Conservation (phyloP, 35 echinoderm and acorn worm species). For the Chiridota heheva region DNA sequence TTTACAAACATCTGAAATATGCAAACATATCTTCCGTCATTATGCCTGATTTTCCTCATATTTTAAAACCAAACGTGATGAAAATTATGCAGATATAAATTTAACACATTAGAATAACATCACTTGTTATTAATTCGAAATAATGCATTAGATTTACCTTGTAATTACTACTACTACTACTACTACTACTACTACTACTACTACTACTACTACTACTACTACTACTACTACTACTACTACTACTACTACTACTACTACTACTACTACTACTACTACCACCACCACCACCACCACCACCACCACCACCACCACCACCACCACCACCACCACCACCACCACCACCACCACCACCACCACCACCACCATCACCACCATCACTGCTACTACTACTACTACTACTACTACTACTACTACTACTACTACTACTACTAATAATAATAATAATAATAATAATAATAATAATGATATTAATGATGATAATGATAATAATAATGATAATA, state of each 20-base stretch:
- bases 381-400: slow-evolving; percentile 8
- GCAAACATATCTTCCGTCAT: too few species aligned
- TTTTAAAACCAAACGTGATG: too few species aligned
- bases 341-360: neutral
- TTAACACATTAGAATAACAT: too few species aligned
- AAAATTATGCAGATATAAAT: too few species aligned
- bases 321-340: neutral
- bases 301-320: neutral
- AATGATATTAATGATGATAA: too few species aligned
- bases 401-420: slow-evolving; percentile 9
- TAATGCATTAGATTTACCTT: too few species aligned
- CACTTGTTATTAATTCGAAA: too few species aligned
- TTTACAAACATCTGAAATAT: too few species aligned
- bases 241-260: slow-evolving; percentile 9
- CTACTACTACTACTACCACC: slow-evolving; percentile 2
- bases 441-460: neutral
- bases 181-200: slow-evolving; percentile 9
- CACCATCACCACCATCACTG: neutral
- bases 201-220: slow-evolving; percentile 8
- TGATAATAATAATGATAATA: too few species aligned
- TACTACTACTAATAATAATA: too few species aligned
- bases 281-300: neutral
- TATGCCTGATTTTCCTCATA: too few species aligned
- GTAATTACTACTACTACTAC: neutral
- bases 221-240: slow-evolving; percentile 8